phyloP scores from a whole-genome alignment of 64 coral and sea anemone genomes.

The Dendrophyllia cribrosa region DNA sequence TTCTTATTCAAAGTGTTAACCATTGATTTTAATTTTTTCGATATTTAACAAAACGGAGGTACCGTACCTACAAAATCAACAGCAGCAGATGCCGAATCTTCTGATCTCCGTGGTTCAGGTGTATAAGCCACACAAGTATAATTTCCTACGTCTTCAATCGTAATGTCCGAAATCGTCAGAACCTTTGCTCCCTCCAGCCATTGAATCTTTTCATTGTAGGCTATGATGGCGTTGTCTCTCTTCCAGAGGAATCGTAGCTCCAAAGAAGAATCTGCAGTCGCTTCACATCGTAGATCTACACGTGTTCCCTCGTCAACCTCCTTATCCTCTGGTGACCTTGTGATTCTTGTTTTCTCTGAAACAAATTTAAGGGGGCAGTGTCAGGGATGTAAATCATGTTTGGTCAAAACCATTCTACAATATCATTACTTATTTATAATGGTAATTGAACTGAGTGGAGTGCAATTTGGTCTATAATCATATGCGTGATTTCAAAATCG shows the following conservation, averaged over 20 bases:
- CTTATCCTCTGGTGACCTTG: not conserved
- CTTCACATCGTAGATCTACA: conserved; percentile 46
- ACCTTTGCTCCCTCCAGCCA: conserved; percentile 52
- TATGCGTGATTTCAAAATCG: no score
- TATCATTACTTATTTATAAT: no score
- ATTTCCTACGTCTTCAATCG: conserved; percentile 43
- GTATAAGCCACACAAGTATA: conserved; percentile 82
- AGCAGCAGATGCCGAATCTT: conserved; percentile 42
- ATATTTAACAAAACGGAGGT: not conserved
- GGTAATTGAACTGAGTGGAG: no score
- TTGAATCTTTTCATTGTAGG: conserved; percentile 25
- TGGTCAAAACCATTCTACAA: no score
- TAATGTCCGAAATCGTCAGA: conserved; percentile 48
- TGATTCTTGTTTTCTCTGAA: not conserved
- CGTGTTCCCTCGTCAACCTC: not conserved
- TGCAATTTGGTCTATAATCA: no score
- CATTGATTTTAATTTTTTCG: no score
- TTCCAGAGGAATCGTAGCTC: conserved; percentile 62
- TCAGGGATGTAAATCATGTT: not conserved
- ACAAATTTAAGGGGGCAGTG: not conserved
- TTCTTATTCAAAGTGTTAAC: no score
- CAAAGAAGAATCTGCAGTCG: not conserved
- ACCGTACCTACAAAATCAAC: conserved; percentile 64
- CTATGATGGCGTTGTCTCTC: conserved; percentile 38
- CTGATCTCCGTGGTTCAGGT: conserved; percentile 18